Evolutionary conservation across 2,888 invertebrate genomes (phyloP).

Genomic region (Zonitis immaculata): DNA sequence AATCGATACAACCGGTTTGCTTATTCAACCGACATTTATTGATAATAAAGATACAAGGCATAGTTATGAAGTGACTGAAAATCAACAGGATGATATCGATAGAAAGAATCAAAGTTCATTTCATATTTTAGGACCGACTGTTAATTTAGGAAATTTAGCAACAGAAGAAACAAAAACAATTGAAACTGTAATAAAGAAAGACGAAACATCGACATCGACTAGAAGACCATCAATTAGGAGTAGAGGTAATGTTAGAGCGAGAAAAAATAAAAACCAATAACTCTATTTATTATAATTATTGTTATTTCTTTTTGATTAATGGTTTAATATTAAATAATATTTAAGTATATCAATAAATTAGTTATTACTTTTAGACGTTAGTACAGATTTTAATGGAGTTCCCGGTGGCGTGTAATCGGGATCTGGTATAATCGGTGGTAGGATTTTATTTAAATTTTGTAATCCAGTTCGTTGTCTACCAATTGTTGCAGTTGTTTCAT

Average conservation of each 20-base stretch:
- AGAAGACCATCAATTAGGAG: not conserved
- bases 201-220: not conserved
- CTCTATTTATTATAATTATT: not conserved
- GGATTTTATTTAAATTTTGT: not conserved
- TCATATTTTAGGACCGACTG: not conserved
- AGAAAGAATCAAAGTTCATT: not conserved
- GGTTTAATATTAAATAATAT: not conserved
- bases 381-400: constrained; percentile 3
- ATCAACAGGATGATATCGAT: not conserved
- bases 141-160: not conserved
- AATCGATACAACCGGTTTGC: not conserved
- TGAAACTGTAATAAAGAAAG: not conserved
- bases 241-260: not conserved
- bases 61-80: not conserved
- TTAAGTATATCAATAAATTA: not conserved
- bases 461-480: not conserved
- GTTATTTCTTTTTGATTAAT: not conserved
- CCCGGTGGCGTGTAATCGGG: constrained; percentile 15
- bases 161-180: not conserved
- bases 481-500: constrained; percentile 1
- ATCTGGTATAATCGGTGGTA: constrained; percentile 8
- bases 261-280: not conserved
- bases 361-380: constrained; percentile 5
- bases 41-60: not conserved
- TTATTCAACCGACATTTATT: not conserved